Evolutionary conservation across 1,140 invertebrate genomes (phyloP).

Genomic region (Psilanteris sp.): DNA sequence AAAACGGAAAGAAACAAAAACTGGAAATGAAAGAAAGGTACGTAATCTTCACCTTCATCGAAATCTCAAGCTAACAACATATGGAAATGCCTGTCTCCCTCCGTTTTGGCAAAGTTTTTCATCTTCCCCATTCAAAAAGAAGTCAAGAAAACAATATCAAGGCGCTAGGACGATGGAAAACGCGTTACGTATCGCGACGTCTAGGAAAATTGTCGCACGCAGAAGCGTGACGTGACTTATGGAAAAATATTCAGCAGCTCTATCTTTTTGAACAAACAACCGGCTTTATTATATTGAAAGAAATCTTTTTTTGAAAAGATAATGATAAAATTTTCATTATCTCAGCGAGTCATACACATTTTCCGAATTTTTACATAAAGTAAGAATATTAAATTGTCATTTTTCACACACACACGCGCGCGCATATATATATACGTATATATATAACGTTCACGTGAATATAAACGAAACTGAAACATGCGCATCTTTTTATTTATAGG

Average conservation of each 20-base stretch:
- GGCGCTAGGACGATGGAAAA: constrained; percentile 6
- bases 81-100: constrained; percentile 5
- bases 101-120: constrained; percentile 8
- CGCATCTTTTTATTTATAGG: too few relatives aligned
- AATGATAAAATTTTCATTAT: too few relatives aligned
- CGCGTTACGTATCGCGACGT: constrained; percentile 5
- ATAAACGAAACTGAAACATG: too few relatives aligned
- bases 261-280: constrained; percentile 5
- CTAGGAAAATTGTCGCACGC: background rate
- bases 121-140: background rate
- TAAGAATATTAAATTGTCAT: too few relatives aligned
- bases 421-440: too few relatives aligned
- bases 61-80: constrained; percentile 12
- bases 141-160: constrained; percentile 11
- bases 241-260: background rate
- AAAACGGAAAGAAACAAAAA: background rate
- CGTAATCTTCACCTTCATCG: constrained; percentile 20
- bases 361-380: too few relatives aligned
- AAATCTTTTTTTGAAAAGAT: too few relatives aligned
- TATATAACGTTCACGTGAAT: too few relatives aligned
- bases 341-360: too few relatives aligned
- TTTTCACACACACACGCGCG: too few relatives aligned
- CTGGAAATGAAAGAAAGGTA: background rate
- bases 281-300: background rate
- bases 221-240: constrained; percentile 11